These are phyloP conservation scores for Drosophila trapezifrons DNA, from an alignment of 1,140 invertebrate species.

Conservation along the genomic window DNA sequence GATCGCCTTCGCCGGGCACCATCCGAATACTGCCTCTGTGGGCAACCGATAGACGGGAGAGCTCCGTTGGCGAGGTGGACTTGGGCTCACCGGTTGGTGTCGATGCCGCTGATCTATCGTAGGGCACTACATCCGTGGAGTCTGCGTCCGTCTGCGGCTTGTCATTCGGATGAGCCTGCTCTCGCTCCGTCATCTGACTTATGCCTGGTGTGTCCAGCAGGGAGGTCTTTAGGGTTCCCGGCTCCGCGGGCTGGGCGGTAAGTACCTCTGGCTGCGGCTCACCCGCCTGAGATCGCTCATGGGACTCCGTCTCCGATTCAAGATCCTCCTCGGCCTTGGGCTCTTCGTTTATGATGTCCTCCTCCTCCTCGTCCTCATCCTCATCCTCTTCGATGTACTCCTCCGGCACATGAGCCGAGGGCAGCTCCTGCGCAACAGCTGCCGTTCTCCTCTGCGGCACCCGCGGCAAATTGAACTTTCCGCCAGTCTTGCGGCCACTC, in stretches of 20 bases:
- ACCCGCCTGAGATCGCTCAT: slow-evolving; percentile 72
- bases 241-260: slow-evolving; percentile 94
- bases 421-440: slow-evolving; percentile 53
- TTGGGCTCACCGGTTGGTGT: slow-evolving; percentile 47
- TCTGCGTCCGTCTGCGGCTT: slow-evolving; percentile 41
- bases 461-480: slow-evolving; percentile 76
- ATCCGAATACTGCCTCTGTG: slow-evolving; percentile 82
- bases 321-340: slow-evolving; percentile 49
- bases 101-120: slow-evolving; percentile 49
- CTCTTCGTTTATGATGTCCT: slow-evolving; percentile 40
- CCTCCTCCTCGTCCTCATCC: slow-evolving; percentile 49
- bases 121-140: slow-evolving; percentile 53
- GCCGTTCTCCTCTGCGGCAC: slow-evolving; percentile 62
- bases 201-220: slow-evolving; percentile 93
- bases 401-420: slow-evolving; percentile 62
- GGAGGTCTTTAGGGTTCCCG: slow-evolving; percentile 94
- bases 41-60: slow-evolving; percentile 77
- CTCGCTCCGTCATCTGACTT: slow-evolving; percentile 96
- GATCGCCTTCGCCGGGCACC: slow-evolving; percentile 67
- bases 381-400: slow-evolving; percentile 67
- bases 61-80: slow-evolving; percentile 63
- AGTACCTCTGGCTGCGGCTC: slow-evolving; percentile 88
- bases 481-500: slow-evolving; percentile 87
- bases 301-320: slow-evolving; percentile 72
- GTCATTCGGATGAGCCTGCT: slow-evolving; percentile 91